Percentiles rank a stretch among this genome's conserved stretches.
These are phyloP conservation scores for Aquatica leii DNA, from an alignment of 2,888 invertebrate genomes.

Conservation along the genomic window DNA sequence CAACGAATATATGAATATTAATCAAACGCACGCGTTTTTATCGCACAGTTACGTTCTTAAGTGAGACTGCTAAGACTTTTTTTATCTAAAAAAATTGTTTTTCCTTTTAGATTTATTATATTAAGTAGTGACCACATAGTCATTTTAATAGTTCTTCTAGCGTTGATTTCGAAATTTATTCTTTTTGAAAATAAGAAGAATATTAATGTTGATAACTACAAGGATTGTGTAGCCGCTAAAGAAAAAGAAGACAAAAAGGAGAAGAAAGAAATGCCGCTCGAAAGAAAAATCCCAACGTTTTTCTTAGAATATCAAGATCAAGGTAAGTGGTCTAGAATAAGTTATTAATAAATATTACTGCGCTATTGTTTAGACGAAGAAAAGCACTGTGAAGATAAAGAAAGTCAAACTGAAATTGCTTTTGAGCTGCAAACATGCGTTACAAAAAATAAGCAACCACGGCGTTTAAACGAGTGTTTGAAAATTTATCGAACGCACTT, in stretches of 20 bases:
- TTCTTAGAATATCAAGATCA: not conserved
- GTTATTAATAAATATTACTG: no score
- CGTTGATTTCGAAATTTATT: conserved; percentile 72
- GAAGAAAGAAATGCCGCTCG: not conserved
- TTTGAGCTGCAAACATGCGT: not conserved
- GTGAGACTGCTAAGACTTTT: no score
- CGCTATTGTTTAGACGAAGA: conserved; percentile 35
- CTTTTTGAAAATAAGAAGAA: conserved; percentile 3
- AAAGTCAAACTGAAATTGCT: conserved; percentile 66
- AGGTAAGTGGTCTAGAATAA: conserved; percentile 2
- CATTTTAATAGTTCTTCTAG: conserved; percentile 82
- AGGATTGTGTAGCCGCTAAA: not conserved
- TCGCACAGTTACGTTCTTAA: not conserved
- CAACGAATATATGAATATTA: conserved; percentile 7
- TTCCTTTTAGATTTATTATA: no score
- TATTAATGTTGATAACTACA: not conserved
- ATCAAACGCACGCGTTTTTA: not conserved
- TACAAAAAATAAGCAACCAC: not conserved
- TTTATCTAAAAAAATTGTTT: not conserved
- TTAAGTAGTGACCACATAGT: conserved; percentile 91
- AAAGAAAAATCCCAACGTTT: not conserved
- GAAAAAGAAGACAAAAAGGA: no score
- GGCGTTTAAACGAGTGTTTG: conserved; percentile 72
- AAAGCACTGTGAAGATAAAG: conserved; percentile 63
- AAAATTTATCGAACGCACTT: conserved; percentile 77